Evolutionary conservation across 2,888 invertebrate genomes (phyloP), one percentile per base, ranked within the genome.

Genomic region (Philaethria dido): DNA sequence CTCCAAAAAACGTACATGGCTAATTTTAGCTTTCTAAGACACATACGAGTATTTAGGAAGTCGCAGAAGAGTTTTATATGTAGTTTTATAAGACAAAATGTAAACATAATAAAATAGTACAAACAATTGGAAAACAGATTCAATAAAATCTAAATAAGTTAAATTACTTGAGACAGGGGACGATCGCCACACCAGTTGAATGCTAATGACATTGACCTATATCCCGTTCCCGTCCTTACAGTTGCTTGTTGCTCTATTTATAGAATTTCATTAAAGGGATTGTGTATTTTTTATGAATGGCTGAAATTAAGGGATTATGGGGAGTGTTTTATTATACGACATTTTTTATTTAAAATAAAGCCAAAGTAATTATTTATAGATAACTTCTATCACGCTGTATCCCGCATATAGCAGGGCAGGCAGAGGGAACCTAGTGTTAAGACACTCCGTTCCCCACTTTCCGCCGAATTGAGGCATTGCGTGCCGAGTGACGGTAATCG

Each of bases 161-260:
- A 73, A 79, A 82, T 83, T 80, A 80, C 54, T 52, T 63, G 69
- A 64, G 64, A 72, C 71, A 72, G 74, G 72, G 75, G 73, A 74
- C 71, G 69, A 70, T 67, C 73, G 71, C 55, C 62, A 68, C 76
- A 82, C 79, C 82, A 83, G 87, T 89, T 88, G 85, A 88, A 85
- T 82, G 78, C 71, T 68, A 18, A 70, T 74, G 86, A 83, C 88
- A 86, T 82, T 88, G 87, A 88, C 87, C 87, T 69, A 84, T 60
- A 59, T 61, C 18, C 42, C 25, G 6, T 42, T 14, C 57, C 76
- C 67, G 63, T 68, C 72, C 69, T 69, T 52, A 25, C n/a, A 20
- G 20, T 25, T 55, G 18, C 42, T 36, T 66, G 13, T 33, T 62
- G 39, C 16, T 42, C 11, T 52, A 52, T 52, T 52, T 52, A 25